These are phyloP conservation scores for Coryphaenoides rupestris DNA, from an alignment of 2,113 vertebrate genomes.

Conservation along the genomic window DNA sequence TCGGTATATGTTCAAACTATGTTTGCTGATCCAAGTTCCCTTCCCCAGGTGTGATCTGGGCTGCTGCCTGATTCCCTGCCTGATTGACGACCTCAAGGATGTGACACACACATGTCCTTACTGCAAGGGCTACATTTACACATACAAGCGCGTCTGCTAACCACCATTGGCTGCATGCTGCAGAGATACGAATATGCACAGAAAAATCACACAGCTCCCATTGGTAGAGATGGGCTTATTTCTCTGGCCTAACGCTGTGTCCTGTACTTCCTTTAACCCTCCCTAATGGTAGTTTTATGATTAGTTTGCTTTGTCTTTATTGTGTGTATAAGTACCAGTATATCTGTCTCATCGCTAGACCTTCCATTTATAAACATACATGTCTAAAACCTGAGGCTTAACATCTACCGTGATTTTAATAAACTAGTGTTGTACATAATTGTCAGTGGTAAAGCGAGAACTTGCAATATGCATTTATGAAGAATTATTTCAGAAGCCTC, in stretches of 20 bases:
- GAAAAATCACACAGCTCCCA: conserved; percentile 41
- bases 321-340: conserved; percentile 51
- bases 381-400: conserved; percentile 12
- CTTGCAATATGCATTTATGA: conserved; percentile 16
- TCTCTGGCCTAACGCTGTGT: conserved; percentile 50
- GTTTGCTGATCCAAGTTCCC: neutral
- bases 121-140: conserved; percentile 98
- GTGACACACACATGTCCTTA: conserved; percentile 96
- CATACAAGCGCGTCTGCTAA: conserved; percentile 98
- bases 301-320: conserved; percentile 43
- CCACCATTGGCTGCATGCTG: conserved; percentile 47
- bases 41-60: conserved; percentile 87
- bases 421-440: too few species aligned
- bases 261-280: conserved; percentile 40
- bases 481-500: conserved; percentile 5
- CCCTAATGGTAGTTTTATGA: conserved; percentile 47
- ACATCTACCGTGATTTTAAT: neutral
- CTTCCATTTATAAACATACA: conserved; percentile 36
- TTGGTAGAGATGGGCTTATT: conserved; percentile 42
- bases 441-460: neutral
- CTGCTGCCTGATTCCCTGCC: conserved; percentile 95
- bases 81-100: conserved; percentile 97
- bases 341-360: conserved; percentile 8
- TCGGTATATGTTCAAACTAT: too few species aligned
- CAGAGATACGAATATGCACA: conserved; percentile 49